Evolutionary conservation across 2,797 vertebrate genomes (phyloP), one percentile per base, ranked within the genome.

Genomic region (Perdix hodgsoniae): DNA sequence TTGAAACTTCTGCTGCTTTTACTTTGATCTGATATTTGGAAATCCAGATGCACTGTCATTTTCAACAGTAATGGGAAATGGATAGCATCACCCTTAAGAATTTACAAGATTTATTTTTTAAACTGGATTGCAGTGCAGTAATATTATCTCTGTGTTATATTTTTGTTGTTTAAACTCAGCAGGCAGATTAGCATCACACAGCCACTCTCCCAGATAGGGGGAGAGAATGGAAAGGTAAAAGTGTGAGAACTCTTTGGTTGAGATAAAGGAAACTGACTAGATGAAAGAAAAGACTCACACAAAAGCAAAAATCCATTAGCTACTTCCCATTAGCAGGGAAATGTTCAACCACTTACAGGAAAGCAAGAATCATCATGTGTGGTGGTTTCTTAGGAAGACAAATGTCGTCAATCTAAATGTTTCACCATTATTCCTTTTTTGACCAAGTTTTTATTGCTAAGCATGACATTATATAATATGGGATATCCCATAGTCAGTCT

Each of bases 121-220:
- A 84, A 15, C 31, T 83, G 24, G 15, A n/a, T 79, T 90, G 17
- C 9, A 63, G 26, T 81, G 47, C 44, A 84, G 89, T 88, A 31
- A 45, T 88, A 40, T 90, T 92, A 93, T 90, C 29, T 78, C 18
- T 37, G 37, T 72, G 33, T 88, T 93, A 73, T 14, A 64, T 54
- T 64, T 83, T 90, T 56, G 29, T 56, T 31, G 29, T 33, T 56
- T n/a, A 56, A 56, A 19, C 54, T n/a, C 54, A n/a, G 54, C 54
- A 56, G 19, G 31, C 19, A n/a, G 31, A 21, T n/a, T n/a, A 56
- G 31, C 31, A 21, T n/a, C 18, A 33, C 54, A n/a, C 54, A 56
- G 18, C 54, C 54, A 56, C 54, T 56, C 31, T 33, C 31, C 31
- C 31, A n/a, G 1, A n/a, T n/a, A 12, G 11, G 11, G 19, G 54